Evolutionary conservation across 92 coral and sea anemone genomes (phyloP).

Genomic region (Diadumene lineata): DNA sequence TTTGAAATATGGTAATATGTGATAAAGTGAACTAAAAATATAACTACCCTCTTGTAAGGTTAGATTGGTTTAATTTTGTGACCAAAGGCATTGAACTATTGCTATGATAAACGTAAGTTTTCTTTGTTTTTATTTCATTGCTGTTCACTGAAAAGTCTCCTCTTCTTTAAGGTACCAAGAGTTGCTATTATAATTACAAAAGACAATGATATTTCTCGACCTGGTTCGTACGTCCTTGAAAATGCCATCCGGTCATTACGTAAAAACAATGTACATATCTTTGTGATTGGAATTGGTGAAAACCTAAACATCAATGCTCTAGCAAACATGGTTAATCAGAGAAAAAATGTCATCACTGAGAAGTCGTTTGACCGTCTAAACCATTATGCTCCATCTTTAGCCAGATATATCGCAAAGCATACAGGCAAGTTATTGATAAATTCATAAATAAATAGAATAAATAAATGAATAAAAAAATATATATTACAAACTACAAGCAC

Average conservation of each 20-base stretch:
- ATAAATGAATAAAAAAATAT: no score
- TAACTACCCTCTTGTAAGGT: no score
- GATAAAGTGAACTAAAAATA: no score
- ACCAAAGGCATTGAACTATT: no score
- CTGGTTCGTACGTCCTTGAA: conserved; percentile 45
- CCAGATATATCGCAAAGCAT: conserved; percentile 64
- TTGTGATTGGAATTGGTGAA: conserved; percentile 67
- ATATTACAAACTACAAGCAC: no score
- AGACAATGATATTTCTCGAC: conserved; percentile 47
- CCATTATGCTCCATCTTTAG: conserved; percentile 62
- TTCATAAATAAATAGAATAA: background rate
- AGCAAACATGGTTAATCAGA: conserved; percentile 35
- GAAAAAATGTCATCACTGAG: conserved; percentile 52
- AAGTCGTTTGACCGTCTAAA: conserved; percentile 38
- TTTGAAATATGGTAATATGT: no score
- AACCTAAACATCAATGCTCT: conserved; percentile 30
- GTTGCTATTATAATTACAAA: conserved; percentile 58
- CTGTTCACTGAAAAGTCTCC: no score
- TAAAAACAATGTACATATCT: conserved; percentile 53
- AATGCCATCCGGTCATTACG: conserved; percentile 64
- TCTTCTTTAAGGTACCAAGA: conserved; percentile 51
- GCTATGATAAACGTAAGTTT: background rate
- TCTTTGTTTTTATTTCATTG: no score
- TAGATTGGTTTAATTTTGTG: no score
- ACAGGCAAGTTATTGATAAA: conserved; percentile 42